Conservation (phyloP, 2,797 vertebrate species). For the Choloepus didactylus region DNA sequence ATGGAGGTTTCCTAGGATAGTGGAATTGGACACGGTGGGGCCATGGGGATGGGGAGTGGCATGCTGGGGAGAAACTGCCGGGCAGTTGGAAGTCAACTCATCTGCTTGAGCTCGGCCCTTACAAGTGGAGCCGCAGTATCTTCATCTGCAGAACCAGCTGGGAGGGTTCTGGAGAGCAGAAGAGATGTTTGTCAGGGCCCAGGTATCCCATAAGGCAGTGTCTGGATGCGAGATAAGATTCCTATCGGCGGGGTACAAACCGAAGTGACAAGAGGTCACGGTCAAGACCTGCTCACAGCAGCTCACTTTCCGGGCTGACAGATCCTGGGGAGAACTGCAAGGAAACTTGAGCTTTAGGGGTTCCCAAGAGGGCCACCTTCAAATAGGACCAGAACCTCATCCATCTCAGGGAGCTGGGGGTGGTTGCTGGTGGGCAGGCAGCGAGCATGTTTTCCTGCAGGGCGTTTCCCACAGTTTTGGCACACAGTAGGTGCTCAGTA, state of each 20-base stretch:
- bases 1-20: neutral
- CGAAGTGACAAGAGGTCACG: neutral
- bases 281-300: neutral
- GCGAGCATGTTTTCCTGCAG: neutral
- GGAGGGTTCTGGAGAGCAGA: neutral
- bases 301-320: neutral
- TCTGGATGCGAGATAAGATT: neutral
- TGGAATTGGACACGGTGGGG: too few species aligned
- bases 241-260: neutral
- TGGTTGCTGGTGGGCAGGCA: neutral
- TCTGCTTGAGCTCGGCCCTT: neutral
- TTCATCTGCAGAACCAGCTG: neutral
- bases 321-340: rapidly evolving
- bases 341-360: neutral
- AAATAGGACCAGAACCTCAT: neutral
- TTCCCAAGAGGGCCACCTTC: neutral
- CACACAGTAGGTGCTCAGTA: neutral
- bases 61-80: rapidly evolving
- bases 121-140: neutral
- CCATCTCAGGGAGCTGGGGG: neutral
- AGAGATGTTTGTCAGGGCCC: neutral
- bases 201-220: neutral
- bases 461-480: neutral
- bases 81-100: rapidly evolving
- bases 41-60: rapidly evolving